Conservation (phyloP, 2,113 vertebrate species). For the Lota lota region DNA sequence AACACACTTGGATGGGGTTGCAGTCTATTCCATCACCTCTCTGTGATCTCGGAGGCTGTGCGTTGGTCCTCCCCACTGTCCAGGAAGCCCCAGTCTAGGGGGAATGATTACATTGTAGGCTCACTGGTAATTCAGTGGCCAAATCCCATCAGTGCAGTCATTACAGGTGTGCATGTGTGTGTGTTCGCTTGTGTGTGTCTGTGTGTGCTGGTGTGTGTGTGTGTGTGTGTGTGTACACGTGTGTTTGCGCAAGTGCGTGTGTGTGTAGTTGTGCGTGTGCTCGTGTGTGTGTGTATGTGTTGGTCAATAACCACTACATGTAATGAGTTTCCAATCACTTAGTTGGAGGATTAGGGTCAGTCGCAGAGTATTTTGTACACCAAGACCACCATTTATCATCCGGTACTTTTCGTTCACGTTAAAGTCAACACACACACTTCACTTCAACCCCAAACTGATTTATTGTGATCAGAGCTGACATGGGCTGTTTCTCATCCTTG, state of each 20-base stretch:
- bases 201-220: neutral
- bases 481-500: neutral
- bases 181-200: neutral
- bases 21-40: conserved; percentile 8
- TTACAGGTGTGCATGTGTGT: neutral
- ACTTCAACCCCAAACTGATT: neutral
- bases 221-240: neutral
- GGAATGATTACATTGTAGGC: conserved; percentile 42
- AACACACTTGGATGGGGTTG: conserved; percentile 25
- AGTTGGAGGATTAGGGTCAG: conserved; percentile 10
- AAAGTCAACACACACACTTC: conserved; percentile 21
- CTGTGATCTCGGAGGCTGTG: conserved; percentile 21
- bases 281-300: neutral
- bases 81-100: conserved; percentile 33
- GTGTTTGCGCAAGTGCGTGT: neutral
- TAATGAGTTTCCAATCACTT: conserved; percentile 5
- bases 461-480: neutral
- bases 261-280: conserved; percentile 2
- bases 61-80: conserved; percentile 34
- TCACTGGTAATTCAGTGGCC: conserved; percentile 27
- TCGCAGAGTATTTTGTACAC: conserved; percentile 1
- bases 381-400: neutral
- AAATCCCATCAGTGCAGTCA: neutral
- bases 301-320: conserved; percentile 13
- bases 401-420: neutral